Conservation (phyloP, 2,888 invertebrate genomes). For the Cheilosia vulpina region DNA sequence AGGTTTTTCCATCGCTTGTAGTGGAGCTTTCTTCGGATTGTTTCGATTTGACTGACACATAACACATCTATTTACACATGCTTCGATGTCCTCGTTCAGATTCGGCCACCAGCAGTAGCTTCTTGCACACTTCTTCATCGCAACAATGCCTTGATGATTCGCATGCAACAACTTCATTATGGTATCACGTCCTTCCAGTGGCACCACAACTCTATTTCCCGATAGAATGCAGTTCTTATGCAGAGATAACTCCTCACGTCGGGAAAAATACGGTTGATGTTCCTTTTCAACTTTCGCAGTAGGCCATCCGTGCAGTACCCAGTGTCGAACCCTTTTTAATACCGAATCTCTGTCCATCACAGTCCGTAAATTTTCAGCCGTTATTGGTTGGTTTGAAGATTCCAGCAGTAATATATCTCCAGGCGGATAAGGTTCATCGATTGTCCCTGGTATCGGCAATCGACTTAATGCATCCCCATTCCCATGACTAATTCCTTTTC, state of each 20-base stretch:
- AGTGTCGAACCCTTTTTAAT: too few relatives aligned
- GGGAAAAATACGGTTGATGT: not conserved
- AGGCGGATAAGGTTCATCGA: conserved; percentile 7
- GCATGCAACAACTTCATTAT: conserved; percentile 9
- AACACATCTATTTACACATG: not conserved
- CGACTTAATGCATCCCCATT: conserved; percentile 11
- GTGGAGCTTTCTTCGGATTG: too few relatives aligned
- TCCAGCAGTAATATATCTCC: not conserved
- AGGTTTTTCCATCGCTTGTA: too few relatives aligned
- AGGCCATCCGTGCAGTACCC: too few relatives aligned
- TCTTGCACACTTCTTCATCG: conserved; percentile 22
- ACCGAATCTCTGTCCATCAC: too few relatives aligned
- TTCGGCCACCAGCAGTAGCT: conserved; percentile 16
- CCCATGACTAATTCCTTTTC: not conserved
- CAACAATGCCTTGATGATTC: not conserved
- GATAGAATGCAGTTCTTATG: conserved; percentile 3
- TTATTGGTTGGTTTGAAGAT: too few relatives aligned
- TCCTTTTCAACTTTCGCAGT: too few relatives aligned
- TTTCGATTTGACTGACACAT: too few relatives aligned
- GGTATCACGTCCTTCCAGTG: not conserved
- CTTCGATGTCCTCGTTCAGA: not conserved
- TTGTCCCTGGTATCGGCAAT: not conserved
- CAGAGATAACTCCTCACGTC: conserved; percentile 2
- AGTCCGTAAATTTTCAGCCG: too few relatives aligned
- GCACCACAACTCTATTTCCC: conserved; percentile 1